Evolutionary conservation across 2,888 invertebrate genomes (phyloP).

Genomic region (Endotricha flammealis): DNA sequence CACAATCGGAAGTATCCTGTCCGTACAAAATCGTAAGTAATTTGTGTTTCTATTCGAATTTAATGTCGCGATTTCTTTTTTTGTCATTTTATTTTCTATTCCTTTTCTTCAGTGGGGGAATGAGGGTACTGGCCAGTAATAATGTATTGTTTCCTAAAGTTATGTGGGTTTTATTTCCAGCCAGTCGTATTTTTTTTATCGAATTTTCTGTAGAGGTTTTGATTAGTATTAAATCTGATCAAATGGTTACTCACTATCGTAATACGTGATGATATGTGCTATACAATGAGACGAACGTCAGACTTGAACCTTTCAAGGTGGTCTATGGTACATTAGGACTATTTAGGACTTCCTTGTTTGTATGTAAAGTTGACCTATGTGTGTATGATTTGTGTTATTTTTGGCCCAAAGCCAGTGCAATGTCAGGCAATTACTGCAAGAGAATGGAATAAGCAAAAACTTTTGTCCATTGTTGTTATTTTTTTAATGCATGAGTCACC

Average conservation of each 20-base stretch:
- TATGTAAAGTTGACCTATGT: slow-evolving; percentile 30
- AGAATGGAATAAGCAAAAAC: slow-evolving; percentile 30
- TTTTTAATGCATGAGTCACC: slow-evolving; percentile 28
- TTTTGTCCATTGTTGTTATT: slow-evolving; percentile 29
- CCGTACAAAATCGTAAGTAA: slow-evolving; percentile 50
- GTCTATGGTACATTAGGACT: slow-evolving; percentile 39
- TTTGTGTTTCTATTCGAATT: slow-evolving; percentile 34
- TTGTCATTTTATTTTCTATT: slow-evolving; percentile 21
- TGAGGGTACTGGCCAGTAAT: background rate
- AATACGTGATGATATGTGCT: slow-evolving; percentile 34
- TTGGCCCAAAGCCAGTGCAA: slow-evolving; percentile 52
- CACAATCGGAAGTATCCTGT: slow-evolving; percentile 29
- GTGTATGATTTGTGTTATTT: slow-evolving; percentile 30
- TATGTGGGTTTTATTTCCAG: background rate
- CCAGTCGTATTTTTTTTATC: background rate
- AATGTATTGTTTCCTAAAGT: too few relatives aligned
- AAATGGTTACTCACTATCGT: slow-evolving; percentile 32
- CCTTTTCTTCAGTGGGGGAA: background rate
- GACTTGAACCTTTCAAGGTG: slow-evolving; percentile 49
- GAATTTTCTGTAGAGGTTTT: too few relatives aligned
- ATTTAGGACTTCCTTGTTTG: slow-evolving; percentile 38
- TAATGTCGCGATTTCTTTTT: slow-evolving; percentile 46
- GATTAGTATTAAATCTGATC: slow-evolving; percentile 15
- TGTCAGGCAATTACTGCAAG: slow-evolving; percentile 28
- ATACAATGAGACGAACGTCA: too few relatives aligned